These are phyloP conservation scores for Pseudanteris insignis DNA, from an alignment of 2,888 invertebrate genomes.

Conservation along the genomic window DNA sequence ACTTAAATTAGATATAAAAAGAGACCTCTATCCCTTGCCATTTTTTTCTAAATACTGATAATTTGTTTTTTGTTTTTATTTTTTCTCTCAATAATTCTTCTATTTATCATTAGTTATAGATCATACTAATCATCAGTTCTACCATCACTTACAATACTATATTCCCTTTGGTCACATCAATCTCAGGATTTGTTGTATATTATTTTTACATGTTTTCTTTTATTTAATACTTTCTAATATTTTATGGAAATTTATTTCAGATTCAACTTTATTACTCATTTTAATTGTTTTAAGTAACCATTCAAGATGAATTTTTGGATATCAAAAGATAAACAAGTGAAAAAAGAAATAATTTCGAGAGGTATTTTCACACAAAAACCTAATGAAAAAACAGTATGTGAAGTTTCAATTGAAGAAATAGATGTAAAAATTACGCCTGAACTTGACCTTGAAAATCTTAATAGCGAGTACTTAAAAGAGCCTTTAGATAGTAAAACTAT, in stretches of 20 bases:
- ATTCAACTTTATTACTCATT: not conserved
- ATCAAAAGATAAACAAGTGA: constrained; percentile 50
- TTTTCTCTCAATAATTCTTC: too few relatives aligned
- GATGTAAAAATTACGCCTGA: constrained; percentile 32
- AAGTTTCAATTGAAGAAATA: constrained; percentile 51
- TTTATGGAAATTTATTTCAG: not conserved
- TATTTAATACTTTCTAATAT: not conserved
- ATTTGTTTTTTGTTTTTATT: too few relatives aligned
- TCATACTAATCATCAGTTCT: too few relatives aligned
- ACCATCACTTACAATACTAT: too few relatives aligned
- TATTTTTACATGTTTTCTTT: too few relatives aligned
- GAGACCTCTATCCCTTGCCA: too few relatives aligned
- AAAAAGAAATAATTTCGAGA: constrained; percentile 51
- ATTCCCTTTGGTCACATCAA: too few relatives aligned
- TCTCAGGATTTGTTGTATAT: too few relatives aligned
- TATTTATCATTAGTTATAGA: too few relatives aligned
- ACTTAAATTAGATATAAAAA: too few relatives aligned
- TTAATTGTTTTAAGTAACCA: too few relatives aligned
- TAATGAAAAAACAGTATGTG: constrained; percentile 54
- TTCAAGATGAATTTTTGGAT: constrained; percentile 45
- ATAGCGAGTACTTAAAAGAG: constrained; percentile 64
- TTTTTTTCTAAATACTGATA: too few relatives aligned
- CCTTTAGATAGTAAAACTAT: constrained; percentile 44
- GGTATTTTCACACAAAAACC: constrained; percentile 52
- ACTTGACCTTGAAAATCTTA: constrained; percentile 64